phyloP scores from a whole-genome alignment of 2,113 vertebrate genomes.

The Larimichthys crocea region DNA sequence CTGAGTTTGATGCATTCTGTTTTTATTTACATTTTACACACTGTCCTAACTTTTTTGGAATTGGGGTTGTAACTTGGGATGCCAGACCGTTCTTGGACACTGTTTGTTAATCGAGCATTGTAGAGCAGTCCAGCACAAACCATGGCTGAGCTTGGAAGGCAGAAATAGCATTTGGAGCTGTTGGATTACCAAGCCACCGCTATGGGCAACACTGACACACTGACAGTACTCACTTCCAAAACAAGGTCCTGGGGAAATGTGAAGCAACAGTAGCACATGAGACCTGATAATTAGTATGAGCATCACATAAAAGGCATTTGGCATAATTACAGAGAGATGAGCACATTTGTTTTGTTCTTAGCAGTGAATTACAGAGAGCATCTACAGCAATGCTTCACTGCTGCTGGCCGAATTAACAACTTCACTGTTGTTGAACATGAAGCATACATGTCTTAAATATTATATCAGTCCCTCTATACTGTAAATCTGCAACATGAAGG shows the following conservation, averaged over 20 bases:
- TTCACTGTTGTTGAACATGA: not conserved
- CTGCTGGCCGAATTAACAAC: conserved; percentile 22
- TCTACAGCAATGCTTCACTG: not conserved
- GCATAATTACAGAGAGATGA: conserved; percentile 41
- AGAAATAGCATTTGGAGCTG: conserved; percentile 17
- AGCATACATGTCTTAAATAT: not conserved
- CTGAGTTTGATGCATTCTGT: too few relatives aligned
- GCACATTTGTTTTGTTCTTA: conserved; percentile 7
- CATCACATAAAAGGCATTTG: conserved; percentile 27
- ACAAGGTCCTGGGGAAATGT: conserved; percentile 10
- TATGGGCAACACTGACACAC: conserved; percentile 13
- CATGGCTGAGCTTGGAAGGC: not conserved
- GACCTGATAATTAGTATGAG: conserved; percentile 17
- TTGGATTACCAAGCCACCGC: conserved; percentile 16
- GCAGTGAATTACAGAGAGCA: not conserved
- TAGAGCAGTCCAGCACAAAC: not conserved
- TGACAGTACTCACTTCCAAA: conserved; percentile 17
- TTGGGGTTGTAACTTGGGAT: not conserved
- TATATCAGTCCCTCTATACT: not conserved
- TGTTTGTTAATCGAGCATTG: not conserved
- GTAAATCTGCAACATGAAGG: conserved; percentile 9
- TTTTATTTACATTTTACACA: too few relatives aligned
- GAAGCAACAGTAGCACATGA: conserved; percentile 17
- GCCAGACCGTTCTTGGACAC: not conserved
- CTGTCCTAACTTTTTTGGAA: too few relatives aligned